Evolutionary conservation across 2,797 vertebrate genomes (phyloP).

Genomic region (Psittacula derbiana): DNA sequence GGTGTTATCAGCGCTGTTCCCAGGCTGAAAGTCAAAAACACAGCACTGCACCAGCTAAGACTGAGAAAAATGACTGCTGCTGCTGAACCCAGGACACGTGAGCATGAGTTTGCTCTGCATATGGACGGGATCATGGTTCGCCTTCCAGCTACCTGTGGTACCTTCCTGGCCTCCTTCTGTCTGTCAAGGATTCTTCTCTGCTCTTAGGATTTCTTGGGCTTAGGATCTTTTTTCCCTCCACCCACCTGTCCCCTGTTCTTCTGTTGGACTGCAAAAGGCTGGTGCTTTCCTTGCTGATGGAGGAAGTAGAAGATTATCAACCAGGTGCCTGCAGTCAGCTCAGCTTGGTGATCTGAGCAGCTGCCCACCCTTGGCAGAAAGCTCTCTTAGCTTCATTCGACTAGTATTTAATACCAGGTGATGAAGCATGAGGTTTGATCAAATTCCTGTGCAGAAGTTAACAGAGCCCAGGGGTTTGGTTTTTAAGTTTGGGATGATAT

Average conservation of each 20-base stretch:
- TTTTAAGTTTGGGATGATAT: background rate
- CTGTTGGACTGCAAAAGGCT: background rate
- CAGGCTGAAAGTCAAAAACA: too few relatives aligned
- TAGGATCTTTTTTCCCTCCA: background rate
- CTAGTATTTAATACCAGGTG: background rate
- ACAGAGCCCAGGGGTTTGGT: background rate
- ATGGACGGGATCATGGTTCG: background rate
- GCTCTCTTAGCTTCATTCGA: background rate
- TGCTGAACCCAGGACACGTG: too few relatives aligned
- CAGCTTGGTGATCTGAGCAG: background rate
- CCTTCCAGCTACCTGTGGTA: background rate
- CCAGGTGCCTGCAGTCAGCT: background rate
- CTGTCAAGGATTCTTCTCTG: background rate
- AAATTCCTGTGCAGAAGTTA: background rate
- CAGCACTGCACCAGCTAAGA: too few relatives aligned
- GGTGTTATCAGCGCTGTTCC: too few relatives aligned
- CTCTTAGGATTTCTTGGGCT: background rate
- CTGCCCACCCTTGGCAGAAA: background rate
- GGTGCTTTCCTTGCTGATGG: background rate
- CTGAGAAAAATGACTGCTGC: too few relatives aligned
- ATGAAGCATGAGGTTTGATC: background rate
- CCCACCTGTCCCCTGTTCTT: accelerated
- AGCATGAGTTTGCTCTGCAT: background rate
- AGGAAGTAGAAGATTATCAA: background rate
- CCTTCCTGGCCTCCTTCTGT: background rate